Percentiles rank a stretch among this genome's conserved stretches.
Conservation (phyloP, 2,888 invertebrate genomes). For the Emmelina monodactyla region DNA sequence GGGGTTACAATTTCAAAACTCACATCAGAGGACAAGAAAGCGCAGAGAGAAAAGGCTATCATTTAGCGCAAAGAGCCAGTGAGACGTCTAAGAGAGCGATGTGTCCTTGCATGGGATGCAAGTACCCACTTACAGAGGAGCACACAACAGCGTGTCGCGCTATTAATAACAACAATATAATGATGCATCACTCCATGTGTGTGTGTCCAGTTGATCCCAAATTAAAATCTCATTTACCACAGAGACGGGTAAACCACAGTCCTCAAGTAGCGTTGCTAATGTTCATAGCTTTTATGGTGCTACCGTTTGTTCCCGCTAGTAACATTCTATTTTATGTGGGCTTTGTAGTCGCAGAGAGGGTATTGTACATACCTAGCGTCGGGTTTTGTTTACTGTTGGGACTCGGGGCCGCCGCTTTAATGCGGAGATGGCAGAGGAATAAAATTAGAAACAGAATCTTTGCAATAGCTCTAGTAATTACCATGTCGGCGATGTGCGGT, state of each 20-base stretch:
- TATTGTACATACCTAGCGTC: conserved; percentile 95
- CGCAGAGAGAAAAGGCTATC: conserved; percentile 44
- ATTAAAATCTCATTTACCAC: conserved; percentile 31
- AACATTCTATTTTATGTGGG: conserved; percentile 98
- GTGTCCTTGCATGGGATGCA: conserved; percentile 73
- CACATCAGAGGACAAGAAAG: conserved; percentile 46
- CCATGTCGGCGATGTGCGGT: conserved; percentile 74
- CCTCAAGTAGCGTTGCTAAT: conserved; percentile 60
- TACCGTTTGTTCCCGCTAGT: conserved; percentile 95
- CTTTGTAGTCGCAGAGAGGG: conserved; percentile 96
- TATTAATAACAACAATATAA: conserved; percentile 75
- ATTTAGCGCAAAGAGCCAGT: conserved; percentile 43
- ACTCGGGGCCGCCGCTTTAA: conserved; percentile 67
- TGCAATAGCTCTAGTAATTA: conserved; percentile 56
- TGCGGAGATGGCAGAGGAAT: conserved; percentile 47
- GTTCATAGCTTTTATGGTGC: conserved; percentile 79
- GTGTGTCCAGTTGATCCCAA: conserved; percentile 41
- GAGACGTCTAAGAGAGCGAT: conserved; percentile 42
- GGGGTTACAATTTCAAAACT: conserved; percentile 49
- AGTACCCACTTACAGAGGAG: conserved; percentile 70
- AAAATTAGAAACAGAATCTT: conserved; percentile 47
- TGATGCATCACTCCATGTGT: conserved; percentile 59
- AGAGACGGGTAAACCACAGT: conserved; percentile 38
- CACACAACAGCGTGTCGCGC: conserved; percentile 75
- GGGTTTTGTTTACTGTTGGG: conserved; percentile 92